These are phyloP conservation scores for Willowsia nigromaculata DNA, from an alignment of 2,888 invertebrate species.

Conservation along the genomic window DNA sequence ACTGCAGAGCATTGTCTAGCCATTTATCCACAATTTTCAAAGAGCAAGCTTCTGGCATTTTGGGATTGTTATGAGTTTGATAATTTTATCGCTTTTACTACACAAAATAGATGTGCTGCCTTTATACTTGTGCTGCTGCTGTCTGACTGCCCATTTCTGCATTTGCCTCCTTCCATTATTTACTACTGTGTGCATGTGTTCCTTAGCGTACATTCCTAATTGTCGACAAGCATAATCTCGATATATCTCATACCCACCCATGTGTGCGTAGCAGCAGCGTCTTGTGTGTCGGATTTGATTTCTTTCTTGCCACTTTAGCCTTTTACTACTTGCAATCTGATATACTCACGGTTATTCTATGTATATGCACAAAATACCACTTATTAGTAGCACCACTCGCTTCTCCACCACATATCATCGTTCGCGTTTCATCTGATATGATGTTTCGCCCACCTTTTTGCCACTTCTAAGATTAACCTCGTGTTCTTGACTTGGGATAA, in stretches of 20 bases:
- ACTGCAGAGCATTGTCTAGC: slow-evolving; percentile 18
- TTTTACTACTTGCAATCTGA: slow-evolving; percentile 2
- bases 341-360: not conserved
- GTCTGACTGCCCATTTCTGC: not conserved
- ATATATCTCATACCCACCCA: not conserved
- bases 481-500: not conserved
- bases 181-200: too few relatives aligned
- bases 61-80: slow-evolving; percentile 51
- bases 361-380: slow-evolving; percentile 9
- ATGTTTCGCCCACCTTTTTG: slow-evolving; percentile 56
- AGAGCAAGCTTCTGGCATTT: slow-evolving; percentile 66
- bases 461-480: slow-evolving; percentile 23
- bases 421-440: slow-evolving; percentile 38
- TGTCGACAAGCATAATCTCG: too few relatives aligned
- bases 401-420: not conserved
- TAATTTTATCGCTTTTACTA: slow-evolving; percentile 60
- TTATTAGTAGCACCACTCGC: slow-evolving; percentile 37
- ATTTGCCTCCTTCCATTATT: not conserved
- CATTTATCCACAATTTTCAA: slow-evolving; percentile 38
- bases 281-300: slow-evolving; percentile 68
- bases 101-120: too few relatives aligned
- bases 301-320: slow-evolving; percentile 58
- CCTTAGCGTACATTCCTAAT: too few relatives aligned
- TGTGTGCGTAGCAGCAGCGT: slow-evolving; percentile 12
- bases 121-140: not conserved